phyloP scores from a whole-genome alignment of 2,888 invertebrate species.

The Caenorhabditis drosophilae region DNA sequence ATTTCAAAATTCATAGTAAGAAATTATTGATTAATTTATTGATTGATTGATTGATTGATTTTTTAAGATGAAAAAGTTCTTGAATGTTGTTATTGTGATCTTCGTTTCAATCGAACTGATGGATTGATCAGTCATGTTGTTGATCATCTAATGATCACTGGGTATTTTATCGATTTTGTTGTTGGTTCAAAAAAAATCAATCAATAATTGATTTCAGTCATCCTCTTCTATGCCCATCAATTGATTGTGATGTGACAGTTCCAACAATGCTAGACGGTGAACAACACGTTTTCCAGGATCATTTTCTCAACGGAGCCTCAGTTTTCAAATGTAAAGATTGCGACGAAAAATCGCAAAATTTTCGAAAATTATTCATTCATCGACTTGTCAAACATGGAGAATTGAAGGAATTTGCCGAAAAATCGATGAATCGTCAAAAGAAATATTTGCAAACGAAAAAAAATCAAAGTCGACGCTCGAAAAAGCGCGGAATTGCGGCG shows the following conservation, averaged over 20 bases:
- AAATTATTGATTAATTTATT: neutral
- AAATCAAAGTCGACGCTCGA: constrained; percentile 1
- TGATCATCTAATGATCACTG: constrained; percentile 8
- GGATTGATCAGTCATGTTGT: constrained; percentile 10
- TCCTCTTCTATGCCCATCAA: constrained; percentile 2
- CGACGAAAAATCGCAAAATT: neutral
- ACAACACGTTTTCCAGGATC: constrained; percentile 4
- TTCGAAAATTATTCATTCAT: constrained; percentile 19
- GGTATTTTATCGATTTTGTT: constrained; percentile 1
- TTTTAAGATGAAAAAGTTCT: constrained; percentile 17
- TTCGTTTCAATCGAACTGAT: constrained; percentile 20
- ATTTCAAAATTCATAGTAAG: constrained; percentile 28
- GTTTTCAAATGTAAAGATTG: constrained; percentile 10
- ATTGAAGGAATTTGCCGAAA: constrained; percentile 14
- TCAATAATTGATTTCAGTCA: constrained; percentile 7
- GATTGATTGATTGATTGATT: neutral
- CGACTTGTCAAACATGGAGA: constrained; percentile 19
- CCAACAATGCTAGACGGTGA: constrained; percentile 7
- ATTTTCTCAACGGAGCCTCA: neutral
- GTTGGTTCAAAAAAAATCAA: neutral
- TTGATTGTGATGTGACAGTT: constrained; percentile 3
- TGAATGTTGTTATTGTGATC: constrained; percentile 16
- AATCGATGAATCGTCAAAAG: constrained; percentile 1
- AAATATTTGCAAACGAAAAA: neutral
- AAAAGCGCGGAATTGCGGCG: no score